phyloP scores from a whole-genome alignment of 1,140 invertebrate species.

The Leptopilina boulardi region DNA sequence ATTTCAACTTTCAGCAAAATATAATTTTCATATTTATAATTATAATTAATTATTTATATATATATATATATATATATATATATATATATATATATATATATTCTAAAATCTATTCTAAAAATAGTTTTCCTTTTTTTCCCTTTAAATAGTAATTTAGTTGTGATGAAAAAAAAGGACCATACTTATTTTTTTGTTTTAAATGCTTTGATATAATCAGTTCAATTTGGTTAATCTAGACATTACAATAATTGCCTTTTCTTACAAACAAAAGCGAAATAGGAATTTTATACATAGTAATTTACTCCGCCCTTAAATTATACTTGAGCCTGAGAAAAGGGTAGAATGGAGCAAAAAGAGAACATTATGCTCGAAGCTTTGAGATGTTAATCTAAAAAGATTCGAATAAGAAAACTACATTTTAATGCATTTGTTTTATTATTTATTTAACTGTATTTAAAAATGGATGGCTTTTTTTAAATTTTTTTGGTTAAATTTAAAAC shows the following conservation, averaged over 20 bases:
- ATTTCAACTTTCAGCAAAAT: too few species aligned
- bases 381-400: constrained; percentile 21
- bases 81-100: too few species aligned
- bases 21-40: too few species aligned
- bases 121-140: background rate
- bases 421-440: background rate
- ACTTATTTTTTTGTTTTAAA: background rate
- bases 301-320: constrained; percentile 16
- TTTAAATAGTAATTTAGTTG: too few species aligned
- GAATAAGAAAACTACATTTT: background rate
- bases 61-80: too few species aligned
- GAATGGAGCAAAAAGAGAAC: constrained; percentile 1
- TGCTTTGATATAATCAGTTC: background rate
- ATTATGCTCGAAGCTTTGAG: background rate
- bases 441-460: background rate
- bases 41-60: too few species aligned
- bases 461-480: too few species aligned
- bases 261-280: background rate
- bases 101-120: too few species aligned
- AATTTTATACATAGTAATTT: constrained; percentile 28
- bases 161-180: background rate
- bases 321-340: background rate
- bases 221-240: constrained; percentile 9
- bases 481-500: too few species aligned
- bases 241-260: background rate